Conservation (phyloP, 2,888 invertebrate genomes). For the Lacanobia oleracea region DNA sequence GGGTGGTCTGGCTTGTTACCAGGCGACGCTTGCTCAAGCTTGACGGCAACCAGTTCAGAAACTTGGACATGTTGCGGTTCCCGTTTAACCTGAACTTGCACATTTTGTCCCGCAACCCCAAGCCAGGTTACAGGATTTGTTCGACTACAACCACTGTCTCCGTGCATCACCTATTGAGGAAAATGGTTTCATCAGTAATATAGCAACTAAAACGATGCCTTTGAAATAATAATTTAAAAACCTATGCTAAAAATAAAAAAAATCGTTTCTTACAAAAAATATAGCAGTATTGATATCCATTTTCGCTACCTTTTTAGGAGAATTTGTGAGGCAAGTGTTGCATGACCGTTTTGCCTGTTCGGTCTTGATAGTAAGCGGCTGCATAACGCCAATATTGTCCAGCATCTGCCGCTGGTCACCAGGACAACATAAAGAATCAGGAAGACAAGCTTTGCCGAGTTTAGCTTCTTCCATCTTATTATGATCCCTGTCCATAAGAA, state of each 20-base stretch:
- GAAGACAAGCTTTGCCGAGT: conserved; percentile 82
- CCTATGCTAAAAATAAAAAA: conserved; percentile 31
- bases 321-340: conserved; percentile 86
- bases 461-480: conserved; percentile 87
- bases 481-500: conserved; percentile 75
- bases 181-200: conserved; percentile 1
- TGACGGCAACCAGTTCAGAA: conserved; percentile 91
- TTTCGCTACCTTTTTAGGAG: conserved; percentile 85
- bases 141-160: conserved; percentile 92
- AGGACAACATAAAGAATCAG: conserved; percentile 84
- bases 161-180: conserved; percentile 80
- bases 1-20: conserved; percentile 90
- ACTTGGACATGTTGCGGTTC: conserved; percentile 91
- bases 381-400: conserved; percentile 84
- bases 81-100: conserved; percentile 92
- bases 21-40: conserved; percentile 92
- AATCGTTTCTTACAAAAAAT: conserved; percentile 59
- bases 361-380: conserved; percentile 88
- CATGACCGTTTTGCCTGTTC: conserved; percentile 88
- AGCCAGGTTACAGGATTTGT: conserved; percentile 93
- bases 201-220: not conserved
- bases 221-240: conserved; percentile 13
- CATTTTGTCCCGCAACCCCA: conserved; percentile 85
- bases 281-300: conserved; percentile 63
- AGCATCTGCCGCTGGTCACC: conserved; percentile 82